Conservation (phyloP, 2,797 vertebrate genomes). For the Danio tinwini region DNA sequence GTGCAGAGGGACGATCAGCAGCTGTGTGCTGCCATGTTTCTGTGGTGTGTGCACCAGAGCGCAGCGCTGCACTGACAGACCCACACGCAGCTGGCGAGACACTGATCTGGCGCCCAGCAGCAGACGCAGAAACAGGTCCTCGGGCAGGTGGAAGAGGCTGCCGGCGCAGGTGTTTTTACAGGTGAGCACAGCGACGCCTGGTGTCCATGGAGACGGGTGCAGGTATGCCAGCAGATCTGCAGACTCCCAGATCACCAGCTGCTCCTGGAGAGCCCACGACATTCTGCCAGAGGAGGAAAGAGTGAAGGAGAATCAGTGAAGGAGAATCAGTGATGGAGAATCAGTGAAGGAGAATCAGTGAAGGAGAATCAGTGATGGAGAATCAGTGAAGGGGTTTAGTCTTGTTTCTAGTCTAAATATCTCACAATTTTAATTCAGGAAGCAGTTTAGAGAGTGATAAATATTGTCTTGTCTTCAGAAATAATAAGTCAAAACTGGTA, state of each 20-base stretch:
- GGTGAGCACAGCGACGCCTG: constrained; percentile 74
- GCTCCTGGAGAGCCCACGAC: constrained; percentile 22
- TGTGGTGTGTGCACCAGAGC: constrained; percentile 73
- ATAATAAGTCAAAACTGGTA: too few relatives aligned
- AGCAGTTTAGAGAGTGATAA: too few relatives aligned
- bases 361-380: too few relatives aligned
- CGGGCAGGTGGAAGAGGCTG: constrained; percentile 73
- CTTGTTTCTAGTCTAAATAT: too few relatives aligned
- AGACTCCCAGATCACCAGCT: constrained; percentile 74
- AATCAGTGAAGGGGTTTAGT: too few relatives aligned
- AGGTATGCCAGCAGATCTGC: constrained; percentile 74
- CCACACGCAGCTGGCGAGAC: constrained; percentile 71
- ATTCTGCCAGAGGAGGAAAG: constrained; percentile 63
- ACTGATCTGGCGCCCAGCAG: constrained; percentile 70
- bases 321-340: too few relatives aligned
- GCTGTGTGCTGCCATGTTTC: constrained; percentile 42
- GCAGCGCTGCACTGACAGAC: constrained; percentile 72
- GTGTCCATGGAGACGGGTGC: constrained; percentile 76
- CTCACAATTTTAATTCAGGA: too few relatives aligned
- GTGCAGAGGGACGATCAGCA: constrained; percentile 76
- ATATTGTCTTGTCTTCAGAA: too few relatives aligned
- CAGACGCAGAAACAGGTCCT: constrained; percentile 68
- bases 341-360: too few relatives aligned
- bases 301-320: too few relatives aligned
- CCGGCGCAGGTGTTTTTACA: constrained; percentile 24